Percentiles rank a stretch among this genome's conserved stretches.
phyloP scores from a whole-genome alignment of 92 coral and sea anemone genomes.

The Pocillopora meandrina region DNA sequence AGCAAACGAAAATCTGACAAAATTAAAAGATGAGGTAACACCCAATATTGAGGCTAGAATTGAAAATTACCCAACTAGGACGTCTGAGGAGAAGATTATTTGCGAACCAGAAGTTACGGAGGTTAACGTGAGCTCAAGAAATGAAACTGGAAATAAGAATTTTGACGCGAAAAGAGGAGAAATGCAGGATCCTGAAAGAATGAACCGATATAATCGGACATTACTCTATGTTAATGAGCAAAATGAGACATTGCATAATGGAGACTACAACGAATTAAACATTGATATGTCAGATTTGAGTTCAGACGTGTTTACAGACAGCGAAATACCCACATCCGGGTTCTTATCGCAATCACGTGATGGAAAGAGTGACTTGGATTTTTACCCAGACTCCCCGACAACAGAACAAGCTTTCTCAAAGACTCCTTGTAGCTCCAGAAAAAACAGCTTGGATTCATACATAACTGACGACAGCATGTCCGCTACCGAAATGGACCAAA shows the following conservation, averaged over 20 bases:
- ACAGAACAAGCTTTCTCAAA: conserved; percentile 90
- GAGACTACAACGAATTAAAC: conserved; percentile 80
- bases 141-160: conserved; percentile 11
- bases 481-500: conserved; percentile 48
- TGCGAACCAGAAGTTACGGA: neutral
- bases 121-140: neutral
- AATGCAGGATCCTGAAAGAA: conserved; percentile 51
- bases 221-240: conserved; percentile 80
- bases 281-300: conserved; percentile 78
- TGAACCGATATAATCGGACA: conserved; percentile 73
- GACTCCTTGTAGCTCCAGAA: conserved; percentile 97
- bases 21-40: neutral
- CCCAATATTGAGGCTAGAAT: conserved; percentile 25
- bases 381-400: conserved; percentile 94
- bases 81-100: neutral
- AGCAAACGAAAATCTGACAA: neutral
- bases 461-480: conserved; percentile 74
- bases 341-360: conserved; percentile 63
- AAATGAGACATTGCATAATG: conserved; percentile 76
- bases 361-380: conserved; percentile 63
- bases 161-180: conserved; percentile 32
- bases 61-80: neutral
- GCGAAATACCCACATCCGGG: conserved; percentile 67
- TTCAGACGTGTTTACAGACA: conserved; percentile 87
- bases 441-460: conserved; percentile 85